These are phyloP conservation scores for Pangasius mekongensis DNA, from an alignment of 2,797 vertebrate species.

Conservation along the genomic window DNA sequence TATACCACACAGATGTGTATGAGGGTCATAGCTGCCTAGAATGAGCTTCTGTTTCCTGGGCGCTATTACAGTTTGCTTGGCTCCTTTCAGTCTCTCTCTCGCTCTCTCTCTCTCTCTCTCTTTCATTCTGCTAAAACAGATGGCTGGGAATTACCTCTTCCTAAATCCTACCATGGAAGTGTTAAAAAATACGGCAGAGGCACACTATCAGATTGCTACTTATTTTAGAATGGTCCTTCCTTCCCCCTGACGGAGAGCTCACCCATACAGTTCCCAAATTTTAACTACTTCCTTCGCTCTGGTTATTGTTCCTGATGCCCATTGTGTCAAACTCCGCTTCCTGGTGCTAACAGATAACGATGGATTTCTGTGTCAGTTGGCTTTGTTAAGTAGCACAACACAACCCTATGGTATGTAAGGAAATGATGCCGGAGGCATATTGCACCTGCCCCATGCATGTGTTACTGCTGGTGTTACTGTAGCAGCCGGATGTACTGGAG, in stretches of 20 bases:
- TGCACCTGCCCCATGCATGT: constrained; percentile 33
- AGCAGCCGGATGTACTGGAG: background rate
- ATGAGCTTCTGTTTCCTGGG: constrained; percentile 47
- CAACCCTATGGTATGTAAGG: constrained; percentile 4
- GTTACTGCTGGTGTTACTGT: background rate
- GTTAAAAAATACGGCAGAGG: constrained; percentile 51
- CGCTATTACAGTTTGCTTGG: constrained; percentile 58
- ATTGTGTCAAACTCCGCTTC: constrained; percentile 71
- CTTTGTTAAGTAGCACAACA: constrained; percentile 1
- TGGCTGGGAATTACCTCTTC: constrained; percentile 64
- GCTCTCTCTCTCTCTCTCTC: background rate
- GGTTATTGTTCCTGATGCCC: constrained; percentile 64
- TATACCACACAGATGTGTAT: constrained; percentile 61
- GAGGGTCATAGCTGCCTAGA: constrained; percentile 55
- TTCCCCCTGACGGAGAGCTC: constrained; percentile 42
- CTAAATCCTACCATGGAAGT: constrained; percentile 47
- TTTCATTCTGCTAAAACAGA: constrained; percentile 36
- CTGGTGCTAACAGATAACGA: constrained; percentile 56
- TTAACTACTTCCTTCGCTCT: constrained; percentile 24
- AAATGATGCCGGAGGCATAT: background rate
- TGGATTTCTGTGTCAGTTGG: constrained; percentile 13
- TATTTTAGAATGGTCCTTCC: constrained; percentile 19
- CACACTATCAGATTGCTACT: constrained; percentile 37
- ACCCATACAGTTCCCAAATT: constrained; percentile 34
- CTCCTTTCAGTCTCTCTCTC: constrained; percentile 54